Evolutionary conservation across 2,888 invertebrate genomes (phyloP).

Genomic region (Thymelicus acteon): DNA sequence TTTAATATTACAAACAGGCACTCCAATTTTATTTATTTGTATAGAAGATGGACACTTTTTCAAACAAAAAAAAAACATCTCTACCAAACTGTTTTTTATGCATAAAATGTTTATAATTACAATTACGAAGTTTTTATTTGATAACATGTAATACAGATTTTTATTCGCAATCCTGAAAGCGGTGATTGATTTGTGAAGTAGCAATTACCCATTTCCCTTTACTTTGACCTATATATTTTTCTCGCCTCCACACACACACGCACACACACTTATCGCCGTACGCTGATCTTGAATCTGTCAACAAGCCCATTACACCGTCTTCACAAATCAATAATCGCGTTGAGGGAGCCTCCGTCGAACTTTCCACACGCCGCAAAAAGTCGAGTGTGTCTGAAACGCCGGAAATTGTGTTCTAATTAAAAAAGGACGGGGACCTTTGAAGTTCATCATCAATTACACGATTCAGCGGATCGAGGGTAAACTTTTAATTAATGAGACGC

Average conservation of each 20-base stretch:
- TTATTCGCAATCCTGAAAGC: no score
- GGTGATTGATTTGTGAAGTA: background rate
- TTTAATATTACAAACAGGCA: no score
- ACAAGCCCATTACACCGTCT: background rate
- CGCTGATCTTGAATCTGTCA: background rate
- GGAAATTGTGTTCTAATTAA: conserved; percentile 43
- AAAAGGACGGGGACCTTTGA: conserved; percentile 40
- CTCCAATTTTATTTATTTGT: no score
- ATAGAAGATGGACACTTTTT: no score
- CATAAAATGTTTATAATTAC: no score
- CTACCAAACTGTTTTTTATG: no score
- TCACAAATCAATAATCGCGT: conserved; percentile 3
- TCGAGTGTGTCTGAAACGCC: conserved; percentile 22
- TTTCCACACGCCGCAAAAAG: conserved; percentile 14
- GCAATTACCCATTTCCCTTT: background rate
- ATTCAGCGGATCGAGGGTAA: conserved; percentile 39
- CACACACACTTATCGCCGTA: background rate
- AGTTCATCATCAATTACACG: conserved; percentile 45
- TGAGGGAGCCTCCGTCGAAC: background rate
- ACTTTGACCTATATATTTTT: background rate
- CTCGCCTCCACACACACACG: background rate
- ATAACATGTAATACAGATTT: no score
- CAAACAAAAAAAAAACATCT: no score
- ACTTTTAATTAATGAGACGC: conserved; percentile 43
- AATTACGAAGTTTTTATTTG: no score